Conservation (phyloP, 1,140 invertebrate genomes). For the Lordiphosa stackelbergi region DNA sequence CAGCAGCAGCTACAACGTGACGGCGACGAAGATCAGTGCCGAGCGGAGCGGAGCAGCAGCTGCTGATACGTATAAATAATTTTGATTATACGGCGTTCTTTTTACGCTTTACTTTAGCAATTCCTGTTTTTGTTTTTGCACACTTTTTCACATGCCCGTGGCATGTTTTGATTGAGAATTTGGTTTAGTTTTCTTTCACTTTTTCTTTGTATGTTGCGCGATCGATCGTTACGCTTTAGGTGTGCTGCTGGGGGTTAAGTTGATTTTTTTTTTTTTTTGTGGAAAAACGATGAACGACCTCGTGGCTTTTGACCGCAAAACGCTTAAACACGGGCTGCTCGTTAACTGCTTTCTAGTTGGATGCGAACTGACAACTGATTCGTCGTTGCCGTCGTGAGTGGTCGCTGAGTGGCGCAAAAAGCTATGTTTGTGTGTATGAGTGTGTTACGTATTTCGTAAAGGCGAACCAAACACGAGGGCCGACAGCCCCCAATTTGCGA, state of each 20-base stretch:
- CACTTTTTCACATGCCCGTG: conserved; percentile 47
- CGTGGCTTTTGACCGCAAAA: conserved; percentile 76
- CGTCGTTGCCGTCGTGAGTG: conserved; percentile 36
- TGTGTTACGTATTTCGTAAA: conserved; percentile 21
- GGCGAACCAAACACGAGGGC: conserved; percentile 34
- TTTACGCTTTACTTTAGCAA: conserved; percentile 30
- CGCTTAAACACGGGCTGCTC: conserved; percentile 68
- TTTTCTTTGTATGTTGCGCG: conserved; percentile 30
- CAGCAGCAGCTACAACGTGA: conserved; percentile 28
- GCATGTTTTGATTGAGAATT: conserved; percentile 38
- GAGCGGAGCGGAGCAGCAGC: conserved; percentile 22
- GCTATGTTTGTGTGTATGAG: conserved; percentile 11
- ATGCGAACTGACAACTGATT: conserved; percentile 76
- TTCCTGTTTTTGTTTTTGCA: conserved; percentile 25
- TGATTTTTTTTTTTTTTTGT: too few species aligned
- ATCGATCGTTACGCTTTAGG: conserved; percentile 19
- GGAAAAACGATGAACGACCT: conserved; percentile 68
- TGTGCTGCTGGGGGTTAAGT: conserved; percentile 42
- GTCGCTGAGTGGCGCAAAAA: conserved; percentile 45
- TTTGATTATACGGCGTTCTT: conserved; percentile 22
- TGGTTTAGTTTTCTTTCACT: conserved; percentile 17
- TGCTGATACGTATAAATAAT: conserved; percentile 16
- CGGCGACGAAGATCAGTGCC: conserved; percentile 37
- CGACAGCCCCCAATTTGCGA: conserved; percentile 17
- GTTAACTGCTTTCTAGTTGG: conserved; percentile 76